phyloP scores from a whole-genome alignment of 1,140 invertebrate genomes.

The Hycleus cichorii region DNA sequence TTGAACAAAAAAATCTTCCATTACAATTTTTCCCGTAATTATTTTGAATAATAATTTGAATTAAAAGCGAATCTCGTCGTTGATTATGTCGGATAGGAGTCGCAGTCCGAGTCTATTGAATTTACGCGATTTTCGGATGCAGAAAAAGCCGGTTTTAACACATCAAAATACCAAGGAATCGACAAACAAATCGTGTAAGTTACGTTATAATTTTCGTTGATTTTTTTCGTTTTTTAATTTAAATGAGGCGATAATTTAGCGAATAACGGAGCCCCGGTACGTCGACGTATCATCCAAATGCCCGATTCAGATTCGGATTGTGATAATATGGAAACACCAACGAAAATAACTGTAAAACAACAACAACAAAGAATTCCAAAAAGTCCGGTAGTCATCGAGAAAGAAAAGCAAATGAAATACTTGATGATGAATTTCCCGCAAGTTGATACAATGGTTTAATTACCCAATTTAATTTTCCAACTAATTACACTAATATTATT shows the following conservation, averaged over 20 bases:
- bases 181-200: no score
- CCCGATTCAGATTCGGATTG: slow-evolving; percentile 36
- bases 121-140: slow-evolving; percentile 31
- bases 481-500: background rate
- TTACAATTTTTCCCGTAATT: no score
- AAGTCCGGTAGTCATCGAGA: slow-evolving; percentile 30
- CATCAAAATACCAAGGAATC: slow-evolving; percentile 11
- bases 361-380: slow-evolving; percentile 7
- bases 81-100: slow-evolving; percentile 24
- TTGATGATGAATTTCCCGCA: slow-evolving; percentile 32
- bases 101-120: slow-evolving; percentile 23
- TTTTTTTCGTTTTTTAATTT: background rate
- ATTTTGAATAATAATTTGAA: no score
- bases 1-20: no score
- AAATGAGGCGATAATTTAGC: slow-evolving; percentile 1
- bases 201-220: slow-evolving; percentile 24
- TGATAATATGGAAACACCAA: slow-evolving; percentile 20
- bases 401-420: slow-evolving; percentile 37
- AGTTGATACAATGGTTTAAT: slow-evolving; percentile 30
- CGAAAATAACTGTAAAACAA: background rate
- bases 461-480: no score
- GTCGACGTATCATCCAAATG: slow-evolving; percentile 24
- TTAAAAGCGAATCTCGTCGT: background rate
- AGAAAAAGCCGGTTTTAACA: slow-evolving; percentile 32
- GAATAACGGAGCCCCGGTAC: slow-evolving; percentile 4